phyloP scores from a whole-genome alignment of 1,140 invertebrate species.

The Thereuonema tuberculata region DNA sequence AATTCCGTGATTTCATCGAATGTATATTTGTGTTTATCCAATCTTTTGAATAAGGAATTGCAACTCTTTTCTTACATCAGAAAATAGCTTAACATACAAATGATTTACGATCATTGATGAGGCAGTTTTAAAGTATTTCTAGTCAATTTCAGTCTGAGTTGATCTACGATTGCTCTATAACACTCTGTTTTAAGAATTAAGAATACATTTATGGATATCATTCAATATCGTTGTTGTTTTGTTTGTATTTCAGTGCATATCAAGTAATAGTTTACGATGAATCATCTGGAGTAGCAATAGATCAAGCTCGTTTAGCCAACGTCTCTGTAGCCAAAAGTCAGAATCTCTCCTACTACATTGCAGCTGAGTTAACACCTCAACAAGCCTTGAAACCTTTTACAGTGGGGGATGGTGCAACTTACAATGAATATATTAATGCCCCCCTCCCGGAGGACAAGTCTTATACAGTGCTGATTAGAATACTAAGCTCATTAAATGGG shows the following conservation, averaged over 20 bases:
- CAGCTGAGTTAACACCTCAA: constrained; percentile 51
- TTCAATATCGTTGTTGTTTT: constrained; percentile 49
- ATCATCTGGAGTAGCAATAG: background rate
- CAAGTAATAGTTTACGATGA: constrained; percentile 12
- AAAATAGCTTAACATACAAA: too few species aligned
- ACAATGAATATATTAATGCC: constrained; percentile 63
- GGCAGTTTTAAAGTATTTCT: too few species aligned
- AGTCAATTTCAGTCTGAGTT: too few species aligned
- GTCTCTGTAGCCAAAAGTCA: constrained; percentile 38
- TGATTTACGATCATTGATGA: too few species aligned
- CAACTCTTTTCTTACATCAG: too few species aligned
- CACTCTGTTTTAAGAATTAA: too few species aligned
- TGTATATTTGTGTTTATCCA: too few species aligned
- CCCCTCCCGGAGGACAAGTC: constrained; percentile 46
- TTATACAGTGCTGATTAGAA: constrained; percentile 54
- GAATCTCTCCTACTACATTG: constrained; percentile 58
- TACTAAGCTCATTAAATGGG: constrained; percentile 49
- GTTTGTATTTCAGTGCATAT: constrained; percentile 18
- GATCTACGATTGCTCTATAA: too few species aligned
- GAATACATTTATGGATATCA: constrained; percentile 25
- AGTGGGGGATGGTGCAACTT: constrained; percentile 56
- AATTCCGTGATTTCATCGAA: too few species aligned
- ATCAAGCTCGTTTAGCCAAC: background rate
- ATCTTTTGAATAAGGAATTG: too few species aligned
- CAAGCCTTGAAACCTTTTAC: constrained; percentile 42